Conservation (phyloP, 2,888 invertebrate genomes). For the Orchesella flavescens region DNA sequence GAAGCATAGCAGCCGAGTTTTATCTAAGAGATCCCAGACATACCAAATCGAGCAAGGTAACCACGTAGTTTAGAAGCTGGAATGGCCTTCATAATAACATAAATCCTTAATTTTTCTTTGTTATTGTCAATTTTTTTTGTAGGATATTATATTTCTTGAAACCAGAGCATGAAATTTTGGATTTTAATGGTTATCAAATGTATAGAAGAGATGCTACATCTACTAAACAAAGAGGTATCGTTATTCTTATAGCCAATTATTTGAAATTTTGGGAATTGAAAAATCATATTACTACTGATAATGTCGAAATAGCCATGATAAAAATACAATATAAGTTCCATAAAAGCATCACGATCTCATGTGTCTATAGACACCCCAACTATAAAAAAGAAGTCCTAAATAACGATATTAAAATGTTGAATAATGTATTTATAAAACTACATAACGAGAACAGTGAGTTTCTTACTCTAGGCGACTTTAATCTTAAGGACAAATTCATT, state of each 20-base stretch:
- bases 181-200: background rate
- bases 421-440: background rate
- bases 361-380: constrained; percentile 27
- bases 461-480: constrained; percentile 32
- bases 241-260: background rate
- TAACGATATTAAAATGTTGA: background rate
- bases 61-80: constrained; percentile 72
- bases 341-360: background rate
- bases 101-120: too few species aligned
- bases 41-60: constrained; percentile 70
- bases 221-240: background rate
- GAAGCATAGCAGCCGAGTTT: constrained; percentile 95
- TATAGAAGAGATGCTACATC: background rate
- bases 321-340: background rate
- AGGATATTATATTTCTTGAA: too few species aligned
- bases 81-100: too few species aligned
- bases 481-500: background rate
- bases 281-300: background rate
- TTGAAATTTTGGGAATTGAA: background rate
- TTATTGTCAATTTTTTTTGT: too few species aligned
- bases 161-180: background rate
- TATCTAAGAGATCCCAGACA: constrained; percentile 94
- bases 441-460: background rate
- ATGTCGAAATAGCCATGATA: background rate
- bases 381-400: background rate